Percentiles rank a stretch among this genome's conserved stretches.
phyloP scores from a whole-genome alignment of 2,113 vertebrate genomes.

The Elachura formosa region DNA sequence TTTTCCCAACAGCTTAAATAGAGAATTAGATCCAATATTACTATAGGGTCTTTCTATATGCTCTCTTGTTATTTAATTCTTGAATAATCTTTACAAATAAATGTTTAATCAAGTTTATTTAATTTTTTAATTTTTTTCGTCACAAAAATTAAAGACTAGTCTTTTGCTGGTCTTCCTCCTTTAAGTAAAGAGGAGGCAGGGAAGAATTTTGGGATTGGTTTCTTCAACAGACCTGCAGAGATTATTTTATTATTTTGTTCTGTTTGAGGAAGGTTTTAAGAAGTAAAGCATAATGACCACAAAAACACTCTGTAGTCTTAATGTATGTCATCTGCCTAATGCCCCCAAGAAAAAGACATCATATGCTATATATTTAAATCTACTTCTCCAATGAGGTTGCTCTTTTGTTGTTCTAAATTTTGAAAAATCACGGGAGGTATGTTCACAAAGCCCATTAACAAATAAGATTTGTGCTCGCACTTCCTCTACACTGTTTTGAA shows the following conservation, averaged over 20 bases:
- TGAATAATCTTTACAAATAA: neutral
- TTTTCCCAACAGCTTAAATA: neutral
- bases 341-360: neutral
- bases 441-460: slow-evolving; percentile 51
- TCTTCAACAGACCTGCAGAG: neutral
- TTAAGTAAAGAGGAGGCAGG: neutral
- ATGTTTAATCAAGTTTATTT: neutral
- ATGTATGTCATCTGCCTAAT: neutral
- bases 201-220: neutral
- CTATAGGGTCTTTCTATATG: neutral
- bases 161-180: neutral
- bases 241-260: neutral
- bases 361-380: neutral
- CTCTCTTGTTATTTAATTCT: neutral
- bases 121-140: neutral
- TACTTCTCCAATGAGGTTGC: neutral
- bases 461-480: slow-evolving; percentile 49
- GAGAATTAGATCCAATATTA: neutral
- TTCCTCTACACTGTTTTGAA: slow-evolving; percentile 49
- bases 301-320: neutral
- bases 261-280: neutral
- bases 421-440: slow-evolving; percentile 10
- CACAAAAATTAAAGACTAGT: neutral
- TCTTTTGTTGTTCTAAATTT: neutral
- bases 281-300: neutral